Evolutionary conservation across 2,797 vertebrate species (phyloP), one percentile per base, ranked within the genome.

Genomic region (Podarcis lilfordi): DNA sequence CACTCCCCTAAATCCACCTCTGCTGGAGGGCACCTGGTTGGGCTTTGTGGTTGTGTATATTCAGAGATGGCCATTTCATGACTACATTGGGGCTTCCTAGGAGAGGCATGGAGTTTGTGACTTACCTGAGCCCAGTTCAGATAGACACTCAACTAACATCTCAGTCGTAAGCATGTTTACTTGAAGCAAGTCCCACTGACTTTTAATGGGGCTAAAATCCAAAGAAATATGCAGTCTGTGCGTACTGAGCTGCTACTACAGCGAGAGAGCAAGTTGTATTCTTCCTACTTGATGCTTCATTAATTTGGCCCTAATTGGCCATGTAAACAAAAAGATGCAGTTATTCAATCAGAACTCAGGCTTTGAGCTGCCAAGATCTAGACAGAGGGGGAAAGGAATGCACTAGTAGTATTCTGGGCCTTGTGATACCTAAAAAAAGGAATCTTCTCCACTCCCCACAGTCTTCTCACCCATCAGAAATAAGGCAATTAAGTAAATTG

Each of bases 221-320:
- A 25, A n/a, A 29, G 3, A 32, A 43, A 78, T 43, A 19, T 27
- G 19, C 27, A 61, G 4, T 13, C 23, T 83, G 32, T 43, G 71
- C 50, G 13, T 13, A 55, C 13, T 15, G 50, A 87, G 92, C 91
- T 94, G 89, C 91, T 85, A 87, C 90, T 89, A 85, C 87, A 88
- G 81, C 88, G 86, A 89, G 87, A 55, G 55, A 87, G 75, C 90
- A 80, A 61, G 85, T 84, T 40, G 78, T 78, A 64, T 84, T 29
- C 88, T 91, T 94, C 85, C 89, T 83, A 91, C 89, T 84, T 5
- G 0, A 83, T 86, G 88, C 86, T 90, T 93, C 92, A 92, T 95
- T 95, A 93, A 84, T 80, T 92, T 89, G 87, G 80, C 86, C 91
- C 77, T 92, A 90, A 94, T 83, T 92, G 91, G 82, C 61, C 82